phyloP scores from a whole-genome alignment of 64 coral and sea anemone species.

The Anthopleura sola region DNA sequence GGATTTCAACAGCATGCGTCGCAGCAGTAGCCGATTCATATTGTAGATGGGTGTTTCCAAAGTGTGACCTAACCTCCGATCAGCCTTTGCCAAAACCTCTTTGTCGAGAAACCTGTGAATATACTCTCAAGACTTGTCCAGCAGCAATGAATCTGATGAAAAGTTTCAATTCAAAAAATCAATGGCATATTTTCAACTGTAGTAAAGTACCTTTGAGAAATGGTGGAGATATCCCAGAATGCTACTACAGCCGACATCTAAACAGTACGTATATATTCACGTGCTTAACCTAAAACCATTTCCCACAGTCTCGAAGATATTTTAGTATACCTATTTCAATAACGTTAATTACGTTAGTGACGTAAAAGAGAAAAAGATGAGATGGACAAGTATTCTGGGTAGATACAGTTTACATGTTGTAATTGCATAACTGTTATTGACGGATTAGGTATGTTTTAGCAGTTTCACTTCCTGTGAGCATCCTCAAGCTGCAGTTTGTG shows the following conservation, averaged over 20 bases:
- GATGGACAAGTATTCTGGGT: too few species aligned
- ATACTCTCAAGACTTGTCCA: neutral
- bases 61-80: neutral
- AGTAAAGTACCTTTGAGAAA: neutral
- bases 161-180: neutral
- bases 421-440: too few species aligned
- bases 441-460: too few species aligned
- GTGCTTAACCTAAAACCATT: neutral
- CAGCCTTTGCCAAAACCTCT: neutral
- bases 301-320: too few species aligned
- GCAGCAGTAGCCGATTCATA: neutral
- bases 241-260: neutral
- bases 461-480: too few species aligned
- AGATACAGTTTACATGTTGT: too few species aligned
- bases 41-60: neutral
- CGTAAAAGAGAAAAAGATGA: too few species aligned
- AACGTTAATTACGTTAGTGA: too few species aligned
- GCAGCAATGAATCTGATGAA: neutral
- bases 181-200: neutral
- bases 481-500: too few species aligned
- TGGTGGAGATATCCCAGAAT: conserved; percentile 26
- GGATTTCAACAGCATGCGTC: neutral
- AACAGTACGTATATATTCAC: neutral
- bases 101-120: neutral
- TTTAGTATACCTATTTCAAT: too few species aligned